Conservation (phyloP, 1,140 invertebrate species). For the Onthophagus taurus region DNA sequence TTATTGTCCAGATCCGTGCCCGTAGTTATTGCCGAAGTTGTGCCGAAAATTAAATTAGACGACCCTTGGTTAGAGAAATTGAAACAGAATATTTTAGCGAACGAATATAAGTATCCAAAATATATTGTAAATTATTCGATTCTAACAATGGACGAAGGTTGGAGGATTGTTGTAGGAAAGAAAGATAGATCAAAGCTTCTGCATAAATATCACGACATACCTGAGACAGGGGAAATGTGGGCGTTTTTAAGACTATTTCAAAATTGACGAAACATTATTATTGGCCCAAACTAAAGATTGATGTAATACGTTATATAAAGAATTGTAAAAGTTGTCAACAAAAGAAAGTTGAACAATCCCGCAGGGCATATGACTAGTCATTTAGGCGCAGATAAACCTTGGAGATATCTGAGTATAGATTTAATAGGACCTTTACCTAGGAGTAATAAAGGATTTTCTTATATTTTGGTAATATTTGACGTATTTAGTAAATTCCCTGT, state of each 20-base stretch:
- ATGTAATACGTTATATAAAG: conserved; percentile 4
- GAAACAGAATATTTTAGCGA: too few species aligned
- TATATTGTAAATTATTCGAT: too few species aligned
- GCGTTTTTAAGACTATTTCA: background rate
- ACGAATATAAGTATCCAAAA: too few species aligned
- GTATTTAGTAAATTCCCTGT: conserved; percentile 10
- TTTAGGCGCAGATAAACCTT: background rate
- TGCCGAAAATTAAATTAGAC: too few species aligned
- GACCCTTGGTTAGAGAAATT: too few species aligned
- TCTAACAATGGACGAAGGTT: too few species aligned
- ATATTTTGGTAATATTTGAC: conserved; percentile 7
- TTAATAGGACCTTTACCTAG: conserved; percentile 8
- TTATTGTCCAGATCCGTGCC: too few species aligned
- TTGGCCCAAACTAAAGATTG: conserved; percentile 2
- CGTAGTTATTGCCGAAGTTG: too few species aligned
- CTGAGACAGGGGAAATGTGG: conserved; percentile 7
- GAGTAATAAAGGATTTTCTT: background rate
- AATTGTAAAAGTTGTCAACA: background rate
- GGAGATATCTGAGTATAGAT: conserved; percentile 7
- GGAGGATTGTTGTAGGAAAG: too few species aligned
- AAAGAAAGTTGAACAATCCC: background rate
- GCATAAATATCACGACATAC: too few species aligned
- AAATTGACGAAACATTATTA: too few species aligned
- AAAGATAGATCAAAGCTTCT: too few species aligned
- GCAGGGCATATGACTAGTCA: conserved; percentile 6